A percentile compares a stretch with the other conserved stretches of the same genome.
phyloP scores from a whole-genome alignment of 1,140 invertebrate species.

The Brachionus koreanus region DNA sequence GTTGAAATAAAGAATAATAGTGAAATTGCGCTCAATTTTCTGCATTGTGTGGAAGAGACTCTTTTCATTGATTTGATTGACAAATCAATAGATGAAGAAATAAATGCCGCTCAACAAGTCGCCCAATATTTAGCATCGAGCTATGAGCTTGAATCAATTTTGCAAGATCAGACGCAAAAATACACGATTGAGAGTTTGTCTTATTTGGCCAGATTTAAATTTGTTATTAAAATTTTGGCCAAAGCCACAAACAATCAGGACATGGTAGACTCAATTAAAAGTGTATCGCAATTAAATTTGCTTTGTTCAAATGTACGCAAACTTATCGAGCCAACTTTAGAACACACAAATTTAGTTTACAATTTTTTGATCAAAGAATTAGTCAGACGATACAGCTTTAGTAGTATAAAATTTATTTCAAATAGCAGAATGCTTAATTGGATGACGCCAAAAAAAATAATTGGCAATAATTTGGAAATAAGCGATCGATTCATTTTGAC shows the following conservation, averaged over 20 bases:
- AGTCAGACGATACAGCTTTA: neutral
- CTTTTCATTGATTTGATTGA: neutral
- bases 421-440: constrained; percentile 45
- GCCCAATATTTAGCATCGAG: neutral
- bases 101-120: neutral
- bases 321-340: neutral
- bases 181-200: neutral
- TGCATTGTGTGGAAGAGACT: neutral
- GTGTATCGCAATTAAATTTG: neutral
- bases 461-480: constrained; percentile 1
- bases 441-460: constrained; percentile 45
- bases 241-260: neutral
- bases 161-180: neutral
- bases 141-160: neutral
- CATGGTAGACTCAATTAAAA: neutral
- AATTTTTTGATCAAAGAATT: constrained; percentile 39
- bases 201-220: constrained; percentile 16
- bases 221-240: neutral
- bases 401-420: constrained; percentile 42
- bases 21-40: neutral
- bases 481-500: constrained; percentile 37
- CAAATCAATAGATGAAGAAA: constrained; percentile 13
- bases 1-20: neutral
- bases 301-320: neutral
- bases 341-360: neutral